Evolutionary conservation across 2,888 invertebrate species (phyloP), one percentile per base, ranked within the genome.

Genomic region (Keiferia lycopersicella): DNA sequence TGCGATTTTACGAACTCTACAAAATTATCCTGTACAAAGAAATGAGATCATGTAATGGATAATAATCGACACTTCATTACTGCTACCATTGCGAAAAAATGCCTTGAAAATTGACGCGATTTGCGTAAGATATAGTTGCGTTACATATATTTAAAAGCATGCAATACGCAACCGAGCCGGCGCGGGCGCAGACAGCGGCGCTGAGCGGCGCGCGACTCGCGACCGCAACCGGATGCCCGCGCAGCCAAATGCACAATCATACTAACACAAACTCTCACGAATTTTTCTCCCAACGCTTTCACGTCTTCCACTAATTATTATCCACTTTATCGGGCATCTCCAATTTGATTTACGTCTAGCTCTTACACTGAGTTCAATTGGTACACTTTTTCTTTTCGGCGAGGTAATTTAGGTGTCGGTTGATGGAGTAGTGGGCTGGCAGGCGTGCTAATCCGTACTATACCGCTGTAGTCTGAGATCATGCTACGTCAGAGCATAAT

Each of bases 201-300:
- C 51, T 14, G 14, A 14, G 60, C 59, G 18, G 51, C 51, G 14
- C 62, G 51, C 51, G 61, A 59, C 68, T 61, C 67, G 67, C 65
- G 64, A 67, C 68, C 78, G 71, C 80, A 83, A 86, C 88, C 91
- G 90, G 89, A 90, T 87, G 84, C 85, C 80, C 85, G 51, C 51
- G 22, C 80, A 81, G 79, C 82, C 86, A 88, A 88, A 86, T 88
- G 84, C 87, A 91, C 90, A 90, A 91, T 91, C 88, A 88, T 85
- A 90, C 86, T 85, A 88, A 86, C 84, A 82, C 83, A 85, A 86
- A 84, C 88, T 91, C 91, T 90, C 90, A 91, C 91, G 89, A 91
- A 89, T 91, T 90, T 91, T 90, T 89, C 91, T 91, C 91, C 88
- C 91, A 90, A 87, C 90, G 79, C 91, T 91, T 91, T 91, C 91